Percentiles rank a stretch among this genome's conserved stretches.
phyloP scores from a whole-genome alignment of 2,888 invertebrate species.

The Phoenoteleia sp. region DNA sequence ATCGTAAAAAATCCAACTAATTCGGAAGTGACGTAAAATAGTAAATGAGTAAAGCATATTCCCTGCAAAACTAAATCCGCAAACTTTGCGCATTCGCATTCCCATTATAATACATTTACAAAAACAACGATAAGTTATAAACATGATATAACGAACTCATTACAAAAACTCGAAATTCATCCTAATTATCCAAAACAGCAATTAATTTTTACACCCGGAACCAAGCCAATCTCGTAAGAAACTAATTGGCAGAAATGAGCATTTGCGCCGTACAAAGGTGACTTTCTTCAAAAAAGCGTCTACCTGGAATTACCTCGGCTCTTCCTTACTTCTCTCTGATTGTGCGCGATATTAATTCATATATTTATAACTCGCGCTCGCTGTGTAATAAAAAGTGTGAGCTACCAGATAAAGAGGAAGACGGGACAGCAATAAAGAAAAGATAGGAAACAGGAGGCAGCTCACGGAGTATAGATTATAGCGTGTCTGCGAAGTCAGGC shows the following conservation, averaged over 20 bases:
- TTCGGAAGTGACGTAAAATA: no score
- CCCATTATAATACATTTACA: no score
- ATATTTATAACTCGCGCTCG: slow-evolving; percentile 6
- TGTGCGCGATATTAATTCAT: slow-evolving; percentile 44
- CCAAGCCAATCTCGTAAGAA: no score
- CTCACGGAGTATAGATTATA: slow-evolving; percentile 48
- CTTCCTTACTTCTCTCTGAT: slow-evolving; percentile 8
- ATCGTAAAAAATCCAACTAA: no score
- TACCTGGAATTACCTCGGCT: neutral
- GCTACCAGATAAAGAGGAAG: slow-evolving; percentile 40
- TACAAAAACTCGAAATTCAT: no score
- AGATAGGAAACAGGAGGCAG: slow-evolving; percentile 52
- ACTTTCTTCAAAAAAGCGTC: neutral
- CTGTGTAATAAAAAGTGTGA: slow-evolving; percentile 44
- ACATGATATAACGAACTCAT: no score
- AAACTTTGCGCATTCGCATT: no score
- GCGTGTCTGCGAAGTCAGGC: slow-evolving; percentile 62
- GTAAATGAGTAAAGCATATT: no score
- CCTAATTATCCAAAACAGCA: neutral
- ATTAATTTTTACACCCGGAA: neutral
- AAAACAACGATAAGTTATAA: no score
- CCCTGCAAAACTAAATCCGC: no score
- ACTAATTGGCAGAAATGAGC: no score
- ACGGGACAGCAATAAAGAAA: slow-evolving; percentile 50
- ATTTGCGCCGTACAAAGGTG: neutral